Percentiles rank a stretch among this genome's conserved stretches.
Conservation (phyloP, 2,113 vertebrate genomes). For the Callorhinus ursinus region DNA sequence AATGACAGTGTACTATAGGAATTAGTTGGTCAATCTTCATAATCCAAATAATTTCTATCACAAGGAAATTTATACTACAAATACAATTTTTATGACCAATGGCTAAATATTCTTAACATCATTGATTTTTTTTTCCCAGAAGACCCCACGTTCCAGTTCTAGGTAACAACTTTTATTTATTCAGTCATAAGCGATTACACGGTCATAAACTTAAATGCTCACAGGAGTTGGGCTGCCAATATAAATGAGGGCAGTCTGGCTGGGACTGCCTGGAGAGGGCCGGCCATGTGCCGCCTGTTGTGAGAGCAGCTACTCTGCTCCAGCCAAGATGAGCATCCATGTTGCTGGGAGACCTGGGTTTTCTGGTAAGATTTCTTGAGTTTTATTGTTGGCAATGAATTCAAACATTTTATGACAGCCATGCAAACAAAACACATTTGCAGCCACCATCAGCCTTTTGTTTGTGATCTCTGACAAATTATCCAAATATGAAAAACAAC, state of each 20-base stretch:
- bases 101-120: not conserved
- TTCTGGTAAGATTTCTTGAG: not conserved
- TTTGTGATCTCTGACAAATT: not conserved
- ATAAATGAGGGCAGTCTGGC: not conserved
- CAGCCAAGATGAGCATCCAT: not conserved
- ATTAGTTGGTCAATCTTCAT: not conserved
- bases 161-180: conserved; percentile 47
- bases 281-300: fast-evolving
- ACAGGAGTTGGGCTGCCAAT: not conserved
- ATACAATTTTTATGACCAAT: conserved; percentile 6
- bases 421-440: not conserved
- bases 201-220: conserved; percentile 35
- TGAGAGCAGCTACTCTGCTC: too few species aligned
- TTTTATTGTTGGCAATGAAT: not conserved
- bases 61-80: conserved; percentile 1
- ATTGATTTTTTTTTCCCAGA: not conserved
- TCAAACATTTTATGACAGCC: not conserved
- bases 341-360: not conserved
- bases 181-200: not conserved
- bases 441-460: not conserved
- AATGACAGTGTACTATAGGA: not conserved
- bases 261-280: not conserved
- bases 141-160: not conserved
- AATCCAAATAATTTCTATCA: not conserved
- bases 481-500: not conserved